Evolutionary conservation across 2,888 invertebrate species (phyloP).

Genomic region (Himalopsyche anomala): DNA sequence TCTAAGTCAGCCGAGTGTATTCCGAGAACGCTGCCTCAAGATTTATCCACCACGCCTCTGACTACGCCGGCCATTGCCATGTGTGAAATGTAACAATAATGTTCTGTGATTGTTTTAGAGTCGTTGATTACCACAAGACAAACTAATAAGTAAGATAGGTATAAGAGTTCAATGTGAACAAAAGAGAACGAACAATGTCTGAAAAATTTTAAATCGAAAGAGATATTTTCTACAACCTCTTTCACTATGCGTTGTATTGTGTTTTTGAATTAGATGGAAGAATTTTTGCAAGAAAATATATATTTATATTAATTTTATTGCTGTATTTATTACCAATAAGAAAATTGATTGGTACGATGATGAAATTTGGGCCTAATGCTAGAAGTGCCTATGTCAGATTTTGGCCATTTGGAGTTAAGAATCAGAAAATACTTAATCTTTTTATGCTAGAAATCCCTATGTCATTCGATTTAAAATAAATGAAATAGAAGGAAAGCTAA

Average conservation of each 20-base stretch:
- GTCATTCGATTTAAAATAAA: too few species aligned
- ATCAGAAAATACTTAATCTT: too few species aligned
- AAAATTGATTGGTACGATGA: not conserved
- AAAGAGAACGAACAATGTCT: not conserved
- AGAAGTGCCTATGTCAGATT: too few species aligned
- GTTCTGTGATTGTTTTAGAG: conserved; percentile 26
- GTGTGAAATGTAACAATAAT: conserved; percentile 17
- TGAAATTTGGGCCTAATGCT: not conserved
- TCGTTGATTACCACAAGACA: conserved; percentile 27
- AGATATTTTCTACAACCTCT: not conserved
- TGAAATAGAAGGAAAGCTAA: too few species aligned
- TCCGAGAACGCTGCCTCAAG: conserved; percentile 59
- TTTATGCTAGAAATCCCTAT: too few species aligned
- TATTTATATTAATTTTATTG: not conserved
- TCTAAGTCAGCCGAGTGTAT: conserved; percentile 56
- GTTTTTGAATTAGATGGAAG: not conserved
- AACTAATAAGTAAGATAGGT: not conserved
- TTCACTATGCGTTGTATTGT: not conserved
- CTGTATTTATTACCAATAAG: conserved; percentile 13
- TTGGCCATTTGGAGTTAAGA: too few species aligned
- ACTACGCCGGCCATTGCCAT: conserved; percentile 55
- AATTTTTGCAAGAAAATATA: not conserved
- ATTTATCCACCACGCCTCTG: conserved; percentile 58
- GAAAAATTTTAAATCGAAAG: not conserved
- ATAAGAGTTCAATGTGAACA: not conserved